A percentile compares a stretch with the other conserved stretches of the same genome.
Evolutionary conservation across 2,888 invertebrate species (phyloP).

Genomic region (Iphiclides podalirius): DNA sequence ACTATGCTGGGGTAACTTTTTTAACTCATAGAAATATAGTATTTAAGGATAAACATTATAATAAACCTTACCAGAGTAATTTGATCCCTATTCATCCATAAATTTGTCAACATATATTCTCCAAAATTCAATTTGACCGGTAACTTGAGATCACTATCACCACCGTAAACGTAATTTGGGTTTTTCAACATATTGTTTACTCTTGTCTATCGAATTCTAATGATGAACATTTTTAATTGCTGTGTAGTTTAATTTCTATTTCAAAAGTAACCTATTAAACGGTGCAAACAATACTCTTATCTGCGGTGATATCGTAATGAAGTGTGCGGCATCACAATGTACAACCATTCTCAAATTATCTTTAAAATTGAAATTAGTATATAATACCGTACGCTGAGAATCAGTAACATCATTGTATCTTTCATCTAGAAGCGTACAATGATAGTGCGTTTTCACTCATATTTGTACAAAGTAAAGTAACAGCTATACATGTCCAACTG

Average conservation of each 20-base stretch:
- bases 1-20: no score
- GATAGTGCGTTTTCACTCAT: no score
- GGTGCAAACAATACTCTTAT: neutral
- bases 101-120: constrained; percentile 23
- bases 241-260: neutral
- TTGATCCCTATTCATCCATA: constrained; percentile 25
- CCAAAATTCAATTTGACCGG: constrained; percentile 29
- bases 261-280: no score
- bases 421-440: no score
- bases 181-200: constrained; percentile 29
- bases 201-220: neutral
- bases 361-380: no score
- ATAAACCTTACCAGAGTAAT: constrained; percentile 28
- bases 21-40: no score
- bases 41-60: no score
- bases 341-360: no score
- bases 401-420: no score
- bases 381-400: no score
- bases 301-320: neutral
- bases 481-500: no score
- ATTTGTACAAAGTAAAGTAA: no score
- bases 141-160: constrained; percentile 9
- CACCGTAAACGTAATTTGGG: constrained; percentile 29
- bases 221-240: neutral
- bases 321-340: neutral